Evolutionary conservation across 2,888 invertebrate genomes (phyloP).

Genomic region (Lithophane semibrunnea): DNA sequence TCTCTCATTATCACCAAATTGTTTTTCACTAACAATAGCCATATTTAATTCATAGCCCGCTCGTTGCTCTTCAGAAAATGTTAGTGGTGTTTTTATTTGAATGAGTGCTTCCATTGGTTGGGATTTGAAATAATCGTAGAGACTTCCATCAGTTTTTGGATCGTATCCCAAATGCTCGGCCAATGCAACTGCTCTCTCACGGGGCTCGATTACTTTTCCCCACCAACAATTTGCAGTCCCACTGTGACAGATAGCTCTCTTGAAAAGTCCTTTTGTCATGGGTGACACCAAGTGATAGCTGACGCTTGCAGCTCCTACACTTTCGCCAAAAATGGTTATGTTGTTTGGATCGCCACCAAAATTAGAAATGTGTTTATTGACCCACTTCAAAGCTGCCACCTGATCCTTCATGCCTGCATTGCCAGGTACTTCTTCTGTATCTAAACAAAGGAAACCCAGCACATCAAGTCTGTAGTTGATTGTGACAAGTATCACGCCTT

Average conservation of each 20-base stretch:
- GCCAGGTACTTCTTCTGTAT: constrained; percentile 76
- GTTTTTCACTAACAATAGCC: constrained; percentile 71
- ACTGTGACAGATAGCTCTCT: constrained; percentile 91
- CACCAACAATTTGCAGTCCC: constrained; percentile 91
- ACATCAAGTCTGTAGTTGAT: constrained; percentile 79
- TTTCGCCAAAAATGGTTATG: constrained; percentile 77
- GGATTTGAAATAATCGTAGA: constrained; percentile 68
- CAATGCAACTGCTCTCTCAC: constrained; percentile 79
- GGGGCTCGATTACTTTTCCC: constrained; percentile 90
- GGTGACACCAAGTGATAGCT: constrained; percentile 77
- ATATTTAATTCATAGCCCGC: constrained; percentile 51
- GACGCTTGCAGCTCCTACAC: constrained; percentile 74
- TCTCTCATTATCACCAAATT: constrained; percentile 68
- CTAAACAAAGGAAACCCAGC: constrained; percentile 77
- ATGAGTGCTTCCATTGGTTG: constrained; percentile 65
- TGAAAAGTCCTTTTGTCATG: constrained; percentile 78
- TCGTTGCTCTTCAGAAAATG: constrained; percentile 60
- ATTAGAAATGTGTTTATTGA: constrained; percentile 69
- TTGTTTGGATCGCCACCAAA: constrained; percentile 76
- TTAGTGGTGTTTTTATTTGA: constrained; percentile 52
- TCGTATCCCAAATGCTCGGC: constrained; percentile 72
- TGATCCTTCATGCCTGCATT: constrained; percentile 82
- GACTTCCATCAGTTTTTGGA: constrained; percentile 65
- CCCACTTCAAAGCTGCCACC: constrained; percentile 77
- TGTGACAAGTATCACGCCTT: constrained; percentile 77